phyloP scores from a whole-genome alignment of 2,113 vertebrate genomes.

The Perca fluviatilis region DNA sequence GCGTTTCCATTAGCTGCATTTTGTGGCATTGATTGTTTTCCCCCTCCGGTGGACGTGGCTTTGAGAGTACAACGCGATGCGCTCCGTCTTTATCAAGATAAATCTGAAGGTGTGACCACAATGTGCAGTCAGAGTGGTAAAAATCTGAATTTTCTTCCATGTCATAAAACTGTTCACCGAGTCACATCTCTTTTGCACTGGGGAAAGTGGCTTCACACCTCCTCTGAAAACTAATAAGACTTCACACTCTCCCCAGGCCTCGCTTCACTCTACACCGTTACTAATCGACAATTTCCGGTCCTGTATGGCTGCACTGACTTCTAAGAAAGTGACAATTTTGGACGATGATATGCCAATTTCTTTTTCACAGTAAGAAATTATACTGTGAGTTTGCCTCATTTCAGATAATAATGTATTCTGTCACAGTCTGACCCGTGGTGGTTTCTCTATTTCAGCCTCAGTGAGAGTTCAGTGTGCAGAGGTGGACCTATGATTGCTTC shows the following conservation, averaged over 20 bases:
- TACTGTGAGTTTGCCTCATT: conserved; percentile 10
- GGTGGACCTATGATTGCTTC: not conserved
- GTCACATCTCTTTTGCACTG: not conserved
- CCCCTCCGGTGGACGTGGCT: too few relatives aligned
- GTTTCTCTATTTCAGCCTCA: conserved; percentile 11
- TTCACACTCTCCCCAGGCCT: not conserved
- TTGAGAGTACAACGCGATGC: too few relatives aligned
- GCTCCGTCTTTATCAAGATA: too few relatives aligned
- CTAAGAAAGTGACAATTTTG: conserved; percentile 11
- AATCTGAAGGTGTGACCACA: not conserved
- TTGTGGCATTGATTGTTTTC: too few relatives aligned
- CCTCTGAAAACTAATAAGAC: conserved; percentile 15
- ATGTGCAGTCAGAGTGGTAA: not conserved
- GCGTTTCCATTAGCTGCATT: too few relatives aligned
- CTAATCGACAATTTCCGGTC: conserved; percentile 47
- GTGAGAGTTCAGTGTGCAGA: not conserved
- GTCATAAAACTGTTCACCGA: not conserved
- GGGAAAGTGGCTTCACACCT: conserved; percentile 1
- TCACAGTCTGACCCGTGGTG: conserved; percentile 16
- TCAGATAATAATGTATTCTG: conserved; percentile 26
- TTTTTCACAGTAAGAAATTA: conserved; percentile 14
- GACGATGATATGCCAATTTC: conserved; percentile 10
- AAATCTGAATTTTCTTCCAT: not conserved
- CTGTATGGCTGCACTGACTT: conserved; percentile 4
- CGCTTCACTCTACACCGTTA: not conserved